Evolutionary conservation across 1,140 invertebrate species (phyloP).

Genomic region (Aricia agestis): DNA sequence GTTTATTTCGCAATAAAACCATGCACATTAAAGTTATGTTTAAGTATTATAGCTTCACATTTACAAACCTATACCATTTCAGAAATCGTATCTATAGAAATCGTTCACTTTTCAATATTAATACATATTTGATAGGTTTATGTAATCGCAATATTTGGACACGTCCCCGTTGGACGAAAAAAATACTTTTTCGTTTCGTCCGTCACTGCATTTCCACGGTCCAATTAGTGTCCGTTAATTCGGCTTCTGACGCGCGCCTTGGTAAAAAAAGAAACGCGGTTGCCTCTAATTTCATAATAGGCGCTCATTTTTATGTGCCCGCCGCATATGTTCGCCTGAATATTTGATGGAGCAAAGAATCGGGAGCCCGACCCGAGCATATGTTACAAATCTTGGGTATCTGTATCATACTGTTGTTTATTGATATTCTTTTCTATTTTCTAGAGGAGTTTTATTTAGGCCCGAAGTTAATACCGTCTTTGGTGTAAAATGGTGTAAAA

Average conservation of each 20-base stretch:
- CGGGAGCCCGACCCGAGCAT: slow-evolving; percentile 31
- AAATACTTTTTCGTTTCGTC: slow-evolving; percentile 50
- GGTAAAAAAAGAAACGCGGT: slow-evolving; percentile 56
- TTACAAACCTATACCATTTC: too few species aligned
- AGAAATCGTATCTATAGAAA: too few species aligned
- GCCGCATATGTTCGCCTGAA: slow-evolving; percentile 53
- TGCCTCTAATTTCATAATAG: slow-evolving; percentile 72
- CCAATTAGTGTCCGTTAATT: slow-evolving; percentile 74
- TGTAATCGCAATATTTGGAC: slow-evolving; percentile 34
- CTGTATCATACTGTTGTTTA: neutral
- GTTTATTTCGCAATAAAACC: too few species aligned
- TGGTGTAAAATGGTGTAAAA: too few species aligned
- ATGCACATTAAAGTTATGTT: too few species aligned
- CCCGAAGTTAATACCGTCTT: too few species aligned
- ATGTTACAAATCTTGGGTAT: slow-evolving; percentile 12
- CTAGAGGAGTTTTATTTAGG: slow-evolving; percentile 46
- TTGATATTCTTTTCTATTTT: neutral
- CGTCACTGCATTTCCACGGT: slow-evolving; percentile 65
- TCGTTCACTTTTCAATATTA: neutral
- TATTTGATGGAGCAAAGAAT: slow-evolving; percentile 59
- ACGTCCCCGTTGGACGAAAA: slow-evolving; percentile 36
- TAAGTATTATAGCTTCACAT: too few species aligned
- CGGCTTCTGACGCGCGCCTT: slow-evolving; percentile 57
- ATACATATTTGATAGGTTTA: slow-evolving; percentile 26
- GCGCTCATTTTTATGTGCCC: slow-evolving; percentile 67